These are phyloP conservation scores for Alca torda DNA, from an alignment of 2,797 vertebrate species.

Conservation along the genomic window DNA sequence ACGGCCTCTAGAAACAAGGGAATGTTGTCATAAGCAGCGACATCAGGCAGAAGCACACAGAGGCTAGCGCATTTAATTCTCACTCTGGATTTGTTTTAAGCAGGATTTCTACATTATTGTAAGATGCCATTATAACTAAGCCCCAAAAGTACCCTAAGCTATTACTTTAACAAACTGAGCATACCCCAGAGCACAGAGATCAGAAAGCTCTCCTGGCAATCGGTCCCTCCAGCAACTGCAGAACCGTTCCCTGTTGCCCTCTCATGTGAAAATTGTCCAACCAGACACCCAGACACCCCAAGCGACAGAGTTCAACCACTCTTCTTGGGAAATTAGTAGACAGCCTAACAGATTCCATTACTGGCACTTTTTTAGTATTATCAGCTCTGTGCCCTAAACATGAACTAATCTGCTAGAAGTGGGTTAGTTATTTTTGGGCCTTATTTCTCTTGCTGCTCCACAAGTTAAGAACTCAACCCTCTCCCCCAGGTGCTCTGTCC, in stretches of 20 bases:
- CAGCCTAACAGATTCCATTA: background rate
- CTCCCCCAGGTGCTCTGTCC: background rate
- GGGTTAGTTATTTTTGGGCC: background rate
- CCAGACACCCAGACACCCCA: background rate
- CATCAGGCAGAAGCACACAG: background rate
- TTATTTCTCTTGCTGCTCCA: background rate
- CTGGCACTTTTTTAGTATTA: background rate
- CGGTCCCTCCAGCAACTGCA: background rate
- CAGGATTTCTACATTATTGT: background rate
- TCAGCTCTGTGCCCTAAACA: background rate
- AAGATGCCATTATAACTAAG: background rate
- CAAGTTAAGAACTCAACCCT: background rate
- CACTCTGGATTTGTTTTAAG: background rate
- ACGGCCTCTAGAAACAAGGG: conserved; percentile 80
- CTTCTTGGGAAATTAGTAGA: background rate
- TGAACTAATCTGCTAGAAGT: background rate
- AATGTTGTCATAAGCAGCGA: background rate
- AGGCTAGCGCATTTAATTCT: background rate
- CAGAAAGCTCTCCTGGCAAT: background rate
- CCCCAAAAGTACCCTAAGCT: background rate
- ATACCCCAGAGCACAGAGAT: background rate
- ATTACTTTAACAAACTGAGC: background rate
- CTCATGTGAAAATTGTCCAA: background rate
- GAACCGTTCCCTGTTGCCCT: background rate
- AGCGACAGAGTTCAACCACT: background rate